These are phyloP conservation scores for Gnathonemus longibarbis DNA, from an alignment of 2,113 vertebrate species.

Conservation along the genomic window DNA sequence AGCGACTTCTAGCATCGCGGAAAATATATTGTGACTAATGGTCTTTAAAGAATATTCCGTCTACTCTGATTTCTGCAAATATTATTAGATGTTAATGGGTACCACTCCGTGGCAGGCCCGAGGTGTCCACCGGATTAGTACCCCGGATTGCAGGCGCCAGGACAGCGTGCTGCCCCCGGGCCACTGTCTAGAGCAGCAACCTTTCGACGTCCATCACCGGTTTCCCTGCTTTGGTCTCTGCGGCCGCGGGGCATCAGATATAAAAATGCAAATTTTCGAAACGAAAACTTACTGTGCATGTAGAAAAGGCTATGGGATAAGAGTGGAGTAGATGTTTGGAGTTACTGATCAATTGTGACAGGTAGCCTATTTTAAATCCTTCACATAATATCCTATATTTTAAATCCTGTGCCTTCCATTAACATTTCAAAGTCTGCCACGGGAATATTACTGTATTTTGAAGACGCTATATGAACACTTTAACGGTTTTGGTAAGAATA, in stretches of 20 bases:
- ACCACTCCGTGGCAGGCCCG: constrained; percentile 50
- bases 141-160: constrained; percentile 55
- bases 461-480: background rate
- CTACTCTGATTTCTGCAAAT: constrained; percentile 60
- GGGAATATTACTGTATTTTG: background rate
- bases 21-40: constrained; percentile 60
- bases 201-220: constrained; percentile 37
- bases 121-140: constrained; percentile 53
- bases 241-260: constrained; percentile 29
- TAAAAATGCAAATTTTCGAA: constrained; percentile 34
- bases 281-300: background rate
- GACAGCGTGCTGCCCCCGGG: constrained; percentile 42
- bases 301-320: background rate
- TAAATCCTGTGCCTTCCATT: background rate
- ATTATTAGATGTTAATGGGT: constrained; percentile 69
- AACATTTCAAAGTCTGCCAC: background rate
- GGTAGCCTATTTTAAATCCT: background rate
- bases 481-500: background rate
- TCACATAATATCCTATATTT: background rate
- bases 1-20: constrained; percentile 62
- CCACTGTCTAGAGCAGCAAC: constrained; percentile 43
- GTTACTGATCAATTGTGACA: background rate
- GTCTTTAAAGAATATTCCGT: constrained; percentile 62
- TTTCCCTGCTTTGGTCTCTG: constrained; percentile 44
- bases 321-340: background rate